Evolutionary conservation across 2,797 vertebrate species (phyloP), one percentile per base, ranked within the genome.

Genomic region (Clarias pachynema): DNA sequence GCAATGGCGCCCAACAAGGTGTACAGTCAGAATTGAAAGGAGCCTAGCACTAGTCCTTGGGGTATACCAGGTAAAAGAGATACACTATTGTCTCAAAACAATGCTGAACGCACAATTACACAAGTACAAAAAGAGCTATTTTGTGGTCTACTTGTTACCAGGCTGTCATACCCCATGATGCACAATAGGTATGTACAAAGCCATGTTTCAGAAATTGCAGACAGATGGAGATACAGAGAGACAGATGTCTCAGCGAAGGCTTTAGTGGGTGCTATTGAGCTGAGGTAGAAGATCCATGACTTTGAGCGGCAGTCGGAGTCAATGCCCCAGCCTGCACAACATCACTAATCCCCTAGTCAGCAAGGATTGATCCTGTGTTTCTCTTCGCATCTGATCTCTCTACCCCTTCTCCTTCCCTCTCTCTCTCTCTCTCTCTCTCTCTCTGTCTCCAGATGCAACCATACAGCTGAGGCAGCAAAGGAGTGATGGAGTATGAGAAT

Each of bases 281-380:
- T 85, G 85, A 79, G 59, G 69, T 81, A 82, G 82, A 81, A 84
- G 84, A 81, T 87, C 85, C 81, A 85, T 84, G 89, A 89, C 88
- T 83, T 88, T 87, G 85, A 86, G 73, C 72, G 56, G 81, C 83
- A 80, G 81, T 69, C 66, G 31, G 83, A 78, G 75, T 84, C 83
- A 86, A 80, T 88, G 85, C 59, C 86, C 68, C 65, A 34, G 86
- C 80, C 86, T 88, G 82, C 89, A 85, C 74, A 89, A 86, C 87
- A 89, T 90, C 86, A 89, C 90, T 93, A 90, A 91, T 92, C 91
- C 87, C 85, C 90, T 84, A 91, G 91, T 94, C 93, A 94, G 94
- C 90, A 90, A 85, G 90, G 91, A 92, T 93, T 92, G 92, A 94
- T 89, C 86, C 92, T 86, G 89, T 84, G 74, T 89, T 92, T 90